phyloP scores from a whole-genome alignment of 1,140 invertebrate genomes.

The Protaetia brevitarsis region DNA sequence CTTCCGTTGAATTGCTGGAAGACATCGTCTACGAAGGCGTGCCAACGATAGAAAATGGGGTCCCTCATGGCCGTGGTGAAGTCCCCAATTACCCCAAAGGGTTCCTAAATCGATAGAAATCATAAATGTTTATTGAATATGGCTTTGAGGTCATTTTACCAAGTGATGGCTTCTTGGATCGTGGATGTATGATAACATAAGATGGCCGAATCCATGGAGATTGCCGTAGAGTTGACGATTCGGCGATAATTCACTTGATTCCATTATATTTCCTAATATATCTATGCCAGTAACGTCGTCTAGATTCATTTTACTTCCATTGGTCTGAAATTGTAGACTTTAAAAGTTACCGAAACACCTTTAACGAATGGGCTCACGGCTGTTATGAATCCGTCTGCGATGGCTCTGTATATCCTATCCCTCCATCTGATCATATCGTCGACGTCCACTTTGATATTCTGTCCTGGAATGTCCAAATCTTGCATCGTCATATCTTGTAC shows the following conservation, averaged over 20 bases:
- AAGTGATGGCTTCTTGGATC: constrained; percentile 56
- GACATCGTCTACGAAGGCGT: constrained; percentile 66
- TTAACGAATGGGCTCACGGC: neutral
- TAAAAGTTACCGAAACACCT: neutral
- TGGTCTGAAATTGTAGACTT: neutral
- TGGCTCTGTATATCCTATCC: constrained; percentile 70
- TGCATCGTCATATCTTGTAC: constrained; percentile 57
- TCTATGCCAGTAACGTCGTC: constrained; percentile 50
- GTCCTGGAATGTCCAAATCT: constrained; percentile 64
- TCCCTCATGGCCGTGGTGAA: constrained; percentile 51
- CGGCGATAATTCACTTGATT: constrained; percentile 46
- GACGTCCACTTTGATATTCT: constrained; percentile 65
- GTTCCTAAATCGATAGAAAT: constrained; percentile 51
- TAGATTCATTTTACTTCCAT: constrained; percentile 16
- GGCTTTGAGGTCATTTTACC: constrained; percentile 44
- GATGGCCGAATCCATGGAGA: constrained; percentile 60
- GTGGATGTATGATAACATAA: constrained; percentile 55
- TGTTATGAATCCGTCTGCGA: constrained; percentile 50
- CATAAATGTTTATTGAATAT: neutral
- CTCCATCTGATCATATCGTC: constrained; percentile 70
- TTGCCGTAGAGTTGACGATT: constrained; percentile 56
- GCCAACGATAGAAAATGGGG: constrained; percentile 73
- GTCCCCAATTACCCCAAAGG: constrained; percentile 62
- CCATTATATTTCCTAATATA: constrained; percentile 52
- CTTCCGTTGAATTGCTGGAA: constrained; percentile 49